Evolutionary conservation across 2,113 vertebrate genomes (phyloP).

Genomic region (Dromiciops gliroides): DNA sequence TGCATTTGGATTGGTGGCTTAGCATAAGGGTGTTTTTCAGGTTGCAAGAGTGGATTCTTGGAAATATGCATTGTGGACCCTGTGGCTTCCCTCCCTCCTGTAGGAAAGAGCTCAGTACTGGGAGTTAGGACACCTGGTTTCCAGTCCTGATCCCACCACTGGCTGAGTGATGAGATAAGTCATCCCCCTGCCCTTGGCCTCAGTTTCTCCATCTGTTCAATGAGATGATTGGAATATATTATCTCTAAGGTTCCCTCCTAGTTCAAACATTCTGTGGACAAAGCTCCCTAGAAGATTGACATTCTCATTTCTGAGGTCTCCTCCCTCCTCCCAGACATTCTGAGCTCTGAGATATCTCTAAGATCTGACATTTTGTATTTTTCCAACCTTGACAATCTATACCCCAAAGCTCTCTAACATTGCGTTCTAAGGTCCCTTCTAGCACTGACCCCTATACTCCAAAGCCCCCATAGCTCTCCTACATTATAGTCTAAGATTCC

Average conservation of each 20-base stretch:
- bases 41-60: background rate
- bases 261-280: background rate
- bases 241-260: background rate
- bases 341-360: background rate
- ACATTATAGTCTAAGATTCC: background rate
- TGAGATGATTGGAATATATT: background rate
- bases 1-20: background rate
- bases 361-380: background rate
- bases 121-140: background rate
- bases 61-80: background rate
- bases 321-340: background rate
- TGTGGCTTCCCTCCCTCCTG: background rate
- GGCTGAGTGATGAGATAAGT: background rate
- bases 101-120: background rate
- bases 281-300: background rate
- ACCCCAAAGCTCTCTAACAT: background rate
- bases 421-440: background rate
- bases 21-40: background rate
- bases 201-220: background rate
- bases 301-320: background rate
- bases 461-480: background rate
- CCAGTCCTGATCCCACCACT: background rate
- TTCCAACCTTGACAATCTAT: background rate
- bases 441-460: background rate
- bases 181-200: background rate